Evolutionary conservation across 2,888 invertebrate species (phyloP).

Genomic region (Rhimphoctona megacephalus): DNA sequence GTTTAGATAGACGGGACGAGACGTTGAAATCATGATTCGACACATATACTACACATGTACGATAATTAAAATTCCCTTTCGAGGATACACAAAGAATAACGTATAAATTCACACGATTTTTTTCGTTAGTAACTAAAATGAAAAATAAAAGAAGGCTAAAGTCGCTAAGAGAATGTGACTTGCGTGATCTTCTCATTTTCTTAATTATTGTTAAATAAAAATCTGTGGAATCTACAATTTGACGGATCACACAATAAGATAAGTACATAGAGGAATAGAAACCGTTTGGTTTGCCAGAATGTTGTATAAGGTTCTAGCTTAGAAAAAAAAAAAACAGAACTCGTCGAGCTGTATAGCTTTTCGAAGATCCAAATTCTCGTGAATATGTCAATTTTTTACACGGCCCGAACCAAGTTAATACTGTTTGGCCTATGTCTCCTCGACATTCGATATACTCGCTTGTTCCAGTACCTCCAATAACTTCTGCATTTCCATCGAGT

Average conservation of each 20-base stretch:
- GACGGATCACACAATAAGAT: constrained; percentile 46
- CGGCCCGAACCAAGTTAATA: constrained; percentile 75
- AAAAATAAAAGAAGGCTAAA: neutral
- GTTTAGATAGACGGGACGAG: constrained; percentile 36
- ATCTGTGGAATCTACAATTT: constrained; percentile 47
- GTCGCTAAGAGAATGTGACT: neutral
- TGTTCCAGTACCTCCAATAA: constrained; percentile 82
- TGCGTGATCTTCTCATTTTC: constrained; percentile 7
- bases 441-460: constrained; percentile 80
- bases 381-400: constrained; percentile 11
- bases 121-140: constrained; percentile 16
- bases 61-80: constrained; percentile 54
- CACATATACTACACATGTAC: constrained; percentile 47
- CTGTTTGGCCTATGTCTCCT: constrained; percentile 80
- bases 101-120: constrained; percentile 37
- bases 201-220: constrained; percentile 49
- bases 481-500: constrained; percentile 82
- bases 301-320: constrained; percentile 19
- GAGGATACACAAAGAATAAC: constrained; percentile 52
- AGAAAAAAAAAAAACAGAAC: constrained; percentile 5
- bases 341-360: constrained; percentile 24
- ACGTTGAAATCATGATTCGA: constrained; percentile 55
- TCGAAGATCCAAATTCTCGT: constrained; percentile 3
- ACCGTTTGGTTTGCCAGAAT: constrained; percentile 41
- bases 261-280: constrained; percentile 65